Percentiles rank a stretch among this genome's conserved stretches.
These are phyloP conservation scores for Misgurnus anguillicaudatus DNA, from an alignment of 2,113 vertebrate genomes.

Conservation along the genomic window DNA sequence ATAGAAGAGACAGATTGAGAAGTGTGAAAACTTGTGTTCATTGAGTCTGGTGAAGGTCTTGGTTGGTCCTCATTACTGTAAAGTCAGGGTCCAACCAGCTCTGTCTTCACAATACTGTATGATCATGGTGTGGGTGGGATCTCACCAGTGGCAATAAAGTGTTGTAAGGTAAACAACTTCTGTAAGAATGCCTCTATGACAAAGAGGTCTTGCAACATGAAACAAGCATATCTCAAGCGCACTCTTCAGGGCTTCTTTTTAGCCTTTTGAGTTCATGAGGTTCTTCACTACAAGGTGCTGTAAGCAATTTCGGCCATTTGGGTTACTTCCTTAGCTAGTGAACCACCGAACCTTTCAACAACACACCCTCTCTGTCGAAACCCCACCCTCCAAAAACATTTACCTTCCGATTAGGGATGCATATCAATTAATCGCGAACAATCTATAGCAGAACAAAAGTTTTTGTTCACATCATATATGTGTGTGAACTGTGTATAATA, in stretches of 20 bases:
- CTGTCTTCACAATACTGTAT: background rate
- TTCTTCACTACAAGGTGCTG: no score
- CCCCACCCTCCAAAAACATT: no score
- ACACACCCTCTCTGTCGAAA: no score
- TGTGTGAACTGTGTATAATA: no score
- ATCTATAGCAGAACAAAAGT: no score
- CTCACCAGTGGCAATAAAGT: conserved; percentile 24
- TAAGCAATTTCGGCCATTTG: no score
- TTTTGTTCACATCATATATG: no score
- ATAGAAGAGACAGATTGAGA: background rate
- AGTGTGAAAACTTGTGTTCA: background rate
- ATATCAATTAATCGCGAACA: no score
- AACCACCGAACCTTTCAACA: no score
- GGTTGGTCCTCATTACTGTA: conserved; percentile 28
- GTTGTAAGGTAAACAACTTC: conserved; percentile 36
- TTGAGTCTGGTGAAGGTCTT: conserved; percentile 5
- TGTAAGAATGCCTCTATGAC: conserved; percentile 33
- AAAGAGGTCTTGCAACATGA: background rate
- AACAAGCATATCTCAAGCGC: background rate
- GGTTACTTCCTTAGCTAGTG: no score
- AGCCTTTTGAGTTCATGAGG: no score
- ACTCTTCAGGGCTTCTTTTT: conserved; percentile 5
- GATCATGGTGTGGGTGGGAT: background rate
- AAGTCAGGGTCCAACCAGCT: background rate
- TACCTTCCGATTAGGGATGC: no score